Evolutionary conservation across 2,888 invertebrate genomes (phyloP).

Genomic region (Lithosia quadra): DNA sequence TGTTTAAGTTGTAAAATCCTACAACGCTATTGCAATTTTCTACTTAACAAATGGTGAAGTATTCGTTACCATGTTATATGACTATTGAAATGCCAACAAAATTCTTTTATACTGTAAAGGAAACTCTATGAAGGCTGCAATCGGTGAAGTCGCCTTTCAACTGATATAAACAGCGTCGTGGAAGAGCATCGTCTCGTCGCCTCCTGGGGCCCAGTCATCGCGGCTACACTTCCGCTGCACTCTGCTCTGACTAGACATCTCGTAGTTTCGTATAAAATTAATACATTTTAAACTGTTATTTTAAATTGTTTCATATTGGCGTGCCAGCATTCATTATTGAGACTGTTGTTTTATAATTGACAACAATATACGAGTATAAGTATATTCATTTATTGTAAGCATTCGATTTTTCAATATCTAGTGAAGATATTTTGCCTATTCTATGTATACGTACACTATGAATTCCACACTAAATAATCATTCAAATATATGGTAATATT

Average conservation of each 20-base stretch:
- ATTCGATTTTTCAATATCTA: too few species aligned
- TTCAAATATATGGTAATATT: neutral
- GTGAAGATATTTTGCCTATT: too few species aligned
- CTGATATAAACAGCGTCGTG: constrained; percentile 74
- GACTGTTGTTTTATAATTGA: neutral
- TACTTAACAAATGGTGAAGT: constrained; percentile 35
- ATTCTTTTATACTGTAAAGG: constrained; percentile 72
- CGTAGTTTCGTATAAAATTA: constrained; percentile 39
- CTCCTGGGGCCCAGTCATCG: constrained; percentile 60
- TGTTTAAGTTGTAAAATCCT: neutral
- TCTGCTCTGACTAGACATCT: constrained; percentile 43
- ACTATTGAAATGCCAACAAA: constrained; percentile 68
- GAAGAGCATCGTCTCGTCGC: constrained; percentile 49
- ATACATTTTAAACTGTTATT: constrained; percentile 17
- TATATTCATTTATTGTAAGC: too few species aligned
- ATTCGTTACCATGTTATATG: constrained; percentile 53
- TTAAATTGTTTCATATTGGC: constrained; percentile 13
- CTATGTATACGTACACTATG: neutral
- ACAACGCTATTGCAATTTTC: constrained; percentile 28
- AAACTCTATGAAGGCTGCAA: constrained; percentile 70
- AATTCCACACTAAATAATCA: neutral
- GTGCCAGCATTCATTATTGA: neutral
- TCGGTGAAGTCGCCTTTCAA: constrained; percentile 75
- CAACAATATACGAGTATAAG: too few species aligned
- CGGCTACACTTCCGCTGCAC: constrained; percentile 72